Conservation (phyloP, 2,113 vertebrate species). For the Diadophis punctatus region DNA sequence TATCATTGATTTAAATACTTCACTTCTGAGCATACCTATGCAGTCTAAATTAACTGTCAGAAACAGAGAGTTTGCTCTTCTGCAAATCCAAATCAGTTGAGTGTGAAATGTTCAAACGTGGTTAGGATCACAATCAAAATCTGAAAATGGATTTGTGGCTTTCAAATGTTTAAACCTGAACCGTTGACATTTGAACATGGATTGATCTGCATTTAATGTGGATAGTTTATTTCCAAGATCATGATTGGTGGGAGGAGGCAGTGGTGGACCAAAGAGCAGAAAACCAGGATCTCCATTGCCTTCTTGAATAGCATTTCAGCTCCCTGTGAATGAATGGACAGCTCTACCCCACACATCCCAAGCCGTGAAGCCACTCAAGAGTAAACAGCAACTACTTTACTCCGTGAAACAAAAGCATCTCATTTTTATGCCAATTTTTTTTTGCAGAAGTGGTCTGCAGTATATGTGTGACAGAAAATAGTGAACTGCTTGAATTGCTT, state of each 20-base stretch:
- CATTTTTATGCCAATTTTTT: neutral
- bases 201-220: neutral
- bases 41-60: neutral
- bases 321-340: slow-evolving; percentile 1
- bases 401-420: neutral
- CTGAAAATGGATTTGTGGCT: neutral
- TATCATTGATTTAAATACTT: neutral
- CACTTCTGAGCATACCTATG: neutral
- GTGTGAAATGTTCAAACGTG: neutral
- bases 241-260: neutral
- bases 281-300: slow-evolving; percentile 6
- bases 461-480: neutral
- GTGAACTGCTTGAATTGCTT: neutral
- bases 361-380: neutral
- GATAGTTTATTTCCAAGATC: neutral
- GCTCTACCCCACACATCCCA: neutral
- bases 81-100: neutral
- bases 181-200: neutral
- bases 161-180: neutral
- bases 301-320: slow-evolving; percentile 23
- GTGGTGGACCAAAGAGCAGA: neutral
- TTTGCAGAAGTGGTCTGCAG: neutral
- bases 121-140: neutral
- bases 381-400: neutral
- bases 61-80: neutral